Evolutionary conservation across 2,797 vertebrate genomes (phyloP).

Genomic region (Prionace glauca): DNA sequence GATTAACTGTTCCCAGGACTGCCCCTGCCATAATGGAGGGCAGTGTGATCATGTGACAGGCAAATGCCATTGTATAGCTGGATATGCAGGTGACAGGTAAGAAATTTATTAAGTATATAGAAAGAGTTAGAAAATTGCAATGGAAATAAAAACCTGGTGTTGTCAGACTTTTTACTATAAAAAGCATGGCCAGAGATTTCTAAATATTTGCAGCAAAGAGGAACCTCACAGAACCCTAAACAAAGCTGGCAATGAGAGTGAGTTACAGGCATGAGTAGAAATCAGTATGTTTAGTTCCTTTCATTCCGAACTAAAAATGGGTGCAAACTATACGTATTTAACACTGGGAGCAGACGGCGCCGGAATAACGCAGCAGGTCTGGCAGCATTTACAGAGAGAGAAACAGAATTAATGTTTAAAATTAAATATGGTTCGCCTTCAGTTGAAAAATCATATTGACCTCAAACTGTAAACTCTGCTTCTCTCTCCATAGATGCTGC

Average conservation of each 20-base stretch:
- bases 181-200: not conserved
- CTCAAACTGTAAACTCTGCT: too few species aligned
- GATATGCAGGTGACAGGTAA: slow-evolving; percentile 91
- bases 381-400: too few species aligned
- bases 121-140: not conserved
- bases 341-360: too few species aligned
- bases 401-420: too few species aligned
- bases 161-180: too few species aligned
- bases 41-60: slow-evolving; percentile 86
- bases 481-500: too few species aligned
- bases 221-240: not conserved
- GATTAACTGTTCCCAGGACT: slow-evolving; percentile 93
- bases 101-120: not conserved
- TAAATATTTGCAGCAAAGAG: not conserved
- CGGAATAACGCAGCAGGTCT: too few species aligned
- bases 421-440: too few species aligned
- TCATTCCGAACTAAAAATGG: not conserved
- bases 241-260: not conserved
- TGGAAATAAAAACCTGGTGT: not conserved
- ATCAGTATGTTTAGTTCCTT: not conserved
- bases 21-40: slow-evolving; percentile 87
- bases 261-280: not conserved
- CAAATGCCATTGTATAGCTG: slow-evolving; percentile 82
- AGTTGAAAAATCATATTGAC: too few species aligned
- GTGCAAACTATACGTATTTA: not conserved